phyloP scores from a whole-genome alignment of 2,113 vertebrate genomes.

The Poeciliopsis retropinna region DNA sequence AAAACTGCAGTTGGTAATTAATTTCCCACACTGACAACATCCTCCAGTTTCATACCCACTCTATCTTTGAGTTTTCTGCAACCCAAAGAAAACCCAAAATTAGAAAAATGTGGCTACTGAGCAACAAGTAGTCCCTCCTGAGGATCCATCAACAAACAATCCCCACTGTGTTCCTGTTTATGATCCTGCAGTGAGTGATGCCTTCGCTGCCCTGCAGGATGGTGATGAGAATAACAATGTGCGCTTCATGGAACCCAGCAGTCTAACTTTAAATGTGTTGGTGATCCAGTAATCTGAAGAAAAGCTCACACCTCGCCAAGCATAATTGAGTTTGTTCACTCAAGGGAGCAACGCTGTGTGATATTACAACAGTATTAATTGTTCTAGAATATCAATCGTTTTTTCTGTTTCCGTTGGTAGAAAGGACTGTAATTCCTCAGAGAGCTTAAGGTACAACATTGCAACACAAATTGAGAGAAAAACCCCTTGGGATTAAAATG shows the following conservation, averaged over 20 bases:
- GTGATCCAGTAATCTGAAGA: conserved; percentile 23
- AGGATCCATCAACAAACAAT: background rate
- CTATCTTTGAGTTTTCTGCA: background rate
- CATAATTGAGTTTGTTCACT: conserved; percentile 18
- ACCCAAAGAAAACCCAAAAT: too few species aligned
- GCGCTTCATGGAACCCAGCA: conserved; percentile 32
- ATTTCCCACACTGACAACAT: too few species aligned
- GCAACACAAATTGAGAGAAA: background rate
- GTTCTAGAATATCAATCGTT: background rate
- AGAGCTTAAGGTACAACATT: background rate
- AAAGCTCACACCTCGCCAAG: conserved; percentile 8
- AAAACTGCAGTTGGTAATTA: too few species aligned
- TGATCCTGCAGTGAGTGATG: background rate
- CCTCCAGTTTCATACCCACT: too few species aligned
- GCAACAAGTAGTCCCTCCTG: conserved; percentile 22
- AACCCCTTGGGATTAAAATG: background rate
- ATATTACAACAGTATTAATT: background rate
- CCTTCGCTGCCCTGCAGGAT: background rate
- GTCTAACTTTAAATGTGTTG: conserved; percentile 14
- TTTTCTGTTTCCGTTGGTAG: background rate
- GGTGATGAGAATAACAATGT: conserved; percentile 17
- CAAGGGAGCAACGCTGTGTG: background rate
- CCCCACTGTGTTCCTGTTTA: background rate
- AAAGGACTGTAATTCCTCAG: conserved; percentile 2
- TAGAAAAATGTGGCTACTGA: conserved; percentile 6